Percentiles rank a stretch among this genome's conserved stretches.
phyloP scores from a whole-genome alignment of 2,888 invertebrate genomes.

The Neoscelio sp. region DNA sequence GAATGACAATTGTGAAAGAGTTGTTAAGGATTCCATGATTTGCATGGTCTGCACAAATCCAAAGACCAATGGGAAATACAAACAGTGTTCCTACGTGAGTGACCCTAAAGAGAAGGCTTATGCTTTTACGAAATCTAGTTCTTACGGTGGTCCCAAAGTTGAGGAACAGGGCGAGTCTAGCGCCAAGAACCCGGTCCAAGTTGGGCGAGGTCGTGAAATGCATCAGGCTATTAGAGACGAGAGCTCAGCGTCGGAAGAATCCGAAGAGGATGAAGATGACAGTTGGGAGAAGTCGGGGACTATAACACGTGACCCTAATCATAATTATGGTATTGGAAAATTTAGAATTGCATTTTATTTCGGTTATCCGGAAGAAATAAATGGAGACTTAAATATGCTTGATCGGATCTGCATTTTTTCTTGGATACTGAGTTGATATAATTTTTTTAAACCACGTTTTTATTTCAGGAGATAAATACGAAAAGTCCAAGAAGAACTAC shows the following conservation, averaged over 20 bases:
- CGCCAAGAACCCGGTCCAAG: conserved; percentile 32
- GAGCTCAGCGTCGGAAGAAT: conserved; percentile 16
- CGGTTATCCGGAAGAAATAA: no score
- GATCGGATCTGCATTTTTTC: no score
- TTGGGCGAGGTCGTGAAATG: conserved; percentile 27
- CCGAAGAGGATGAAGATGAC: conserved; percentile 25
- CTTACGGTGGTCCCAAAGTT: conserved; percentile 58
- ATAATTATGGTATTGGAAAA: conserved; percentile 20
- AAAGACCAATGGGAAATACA: conserved; percentile 90
- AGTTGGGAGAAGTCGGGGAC: conserved; percentile 34
- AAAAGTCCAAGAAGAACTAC: neutral
- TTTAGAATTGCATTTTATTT: no score
- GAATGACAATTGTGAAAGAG: conserved; percentile 87
- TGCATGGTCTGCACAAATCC: conserved; percentile 91
- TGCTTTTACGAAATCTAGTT: conserved; percentile 74
- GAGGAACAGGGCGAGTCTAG: conserved; percentile 17
- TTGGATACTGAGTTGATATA: no score
- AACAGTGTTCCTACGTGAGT: conserved; percentile 92
- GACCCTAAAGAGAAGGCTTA: conserved; percentile 87
- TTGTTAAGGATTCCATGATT: conserved; percentile 87
- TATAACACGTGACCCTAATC: neutral
- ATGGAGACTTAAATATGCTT: no score
- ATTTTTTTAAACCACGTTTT: neutral
- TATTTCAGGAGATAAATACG: conserved; percentile 14
- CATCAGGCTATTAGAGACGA: conserved; percentile 40